Percentiles rank a stretch among this genome's conserved stretches.
These are phyloP conservation scores for Fringilla coelebs DNA, from an alignment of 2,797 vertebrate species.

Conservation along the genomic window DNA sequence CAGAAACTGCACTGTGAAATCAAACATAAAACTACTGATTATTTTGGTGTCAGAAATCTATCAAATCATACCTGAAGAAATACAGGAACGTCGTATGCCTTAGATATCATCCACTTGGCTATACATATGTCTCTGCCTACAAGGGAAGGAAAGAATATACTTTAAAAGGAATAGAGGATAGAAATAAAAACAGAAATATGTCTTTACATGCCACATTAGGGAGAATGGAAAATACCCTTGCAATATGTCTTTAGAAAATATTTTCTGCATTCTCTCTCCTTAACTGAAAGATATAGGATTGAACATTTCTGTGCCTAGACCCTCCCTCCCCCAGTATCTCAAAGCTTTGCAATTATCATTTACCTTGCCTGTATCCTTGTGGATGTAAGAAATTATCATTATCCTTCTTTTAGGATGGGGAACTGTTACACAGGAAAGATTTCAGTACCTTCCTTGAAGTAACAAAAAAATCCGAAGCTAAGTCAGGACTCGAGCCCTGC, in stretches of 20 bases:
- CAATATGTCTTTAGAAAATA: background rate
- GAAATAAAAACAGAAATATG: background rate
- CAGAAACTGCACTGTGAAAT: background rate
- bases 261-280: background rate
- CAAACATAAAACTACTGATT: background rate
- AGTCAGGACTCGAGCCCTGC: background rate
- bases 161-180: background rate
- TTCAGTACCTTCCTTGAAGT: background rate
- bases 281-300: background rate
- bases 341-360: background rate
- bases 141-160: background rate
- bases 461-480: background rate
- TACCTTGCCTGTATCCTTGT: background rate
- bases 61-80: background rate
- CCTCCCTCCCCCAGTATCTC: background rate
- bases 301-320: background rate
- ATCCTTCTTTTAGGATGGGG: background rate
- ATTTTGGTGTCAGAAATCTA: background rate
- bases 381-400: background rate
- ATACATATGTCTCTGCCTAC: background rate
- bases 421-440: background rate
- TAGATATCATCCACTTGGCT: background rate
- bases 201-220: background rate
- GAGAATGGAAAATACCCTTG: background rate
- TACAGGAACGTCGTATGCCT: background rate